These are phyloP conservation scores for Andrena bucephala DNA, from an alignment of 2,888 invertebrate species.

Conservation along the genomic window DNA sequence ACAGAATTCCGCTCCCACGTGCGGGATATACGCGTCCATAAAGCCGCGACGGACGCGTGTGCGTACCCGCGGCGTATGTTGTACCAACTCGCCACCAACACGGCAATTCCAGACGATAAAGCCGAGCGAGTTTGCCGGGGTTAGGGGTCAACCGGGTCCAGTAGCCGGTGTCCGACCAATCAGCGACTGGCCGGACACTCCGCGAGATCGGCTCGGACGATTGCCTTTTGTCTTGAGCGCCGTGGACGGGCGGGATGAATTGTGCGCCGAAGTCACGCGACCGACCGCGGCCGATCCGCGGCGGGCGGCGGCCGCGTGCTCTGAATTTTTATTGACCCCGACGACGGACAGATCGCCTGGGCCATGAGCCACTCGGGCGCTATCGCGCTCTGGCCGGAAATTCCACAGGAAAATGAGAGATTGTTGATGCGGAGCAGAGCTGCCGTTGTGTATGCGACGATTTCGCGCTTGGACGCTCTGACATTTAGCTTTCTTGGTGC, in stretches of 20 bases:
- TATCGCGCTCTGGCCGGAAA: background rate
- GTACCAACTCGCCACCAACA: constrained; percentile 78
- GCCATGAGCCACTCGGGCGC: background rate
- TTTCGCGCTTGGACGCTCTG: background rate
- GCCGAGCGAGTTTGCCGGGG: constrained; percentile 82
- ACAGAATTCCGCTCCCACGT: constrained; percentile 84
- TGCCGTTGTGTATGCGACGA: background rate
- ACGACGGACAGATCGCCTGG: constrained; percentile 1
- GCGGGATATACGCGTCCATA: constrained; percentile 59
- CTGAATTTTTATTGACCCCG: constrained; percentile 32
- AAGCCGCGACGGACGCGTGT: constrained; percentile 54
- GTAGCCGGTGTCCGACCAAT: constrained; percentile 81
- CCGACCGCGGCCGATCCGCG: constrained; percentile 10
- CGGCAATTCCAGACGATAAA: constrained; percentile 83
- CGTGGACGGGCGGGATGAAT: constrained; percentile 61
- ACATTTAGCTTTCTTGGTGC: too few species aligned
- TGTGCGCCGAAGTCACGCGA: constrained; percentile 61
- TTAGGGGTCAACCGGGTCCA: constrained; percentile 84
- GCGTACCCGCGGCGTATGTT: constrained; percentile 58
- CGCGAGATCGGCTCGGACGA: constrained; percentile 73
- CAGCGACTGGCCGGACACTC: constrained; percentile 70
- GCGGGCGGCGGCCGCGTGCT: constrained; percentile 3
- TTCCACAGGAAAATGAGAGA: constrained; percentile 22
- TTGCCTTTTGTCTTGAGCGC: constrained; percentile 64
- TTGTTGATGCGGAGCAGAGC: background rate